Percentiles rank a stretch among this genome's conserved stretches.
phyloP scores from a whole-genome alignment of 2,797 vertebrate species.

The Numenius phaeopus region DNA sequence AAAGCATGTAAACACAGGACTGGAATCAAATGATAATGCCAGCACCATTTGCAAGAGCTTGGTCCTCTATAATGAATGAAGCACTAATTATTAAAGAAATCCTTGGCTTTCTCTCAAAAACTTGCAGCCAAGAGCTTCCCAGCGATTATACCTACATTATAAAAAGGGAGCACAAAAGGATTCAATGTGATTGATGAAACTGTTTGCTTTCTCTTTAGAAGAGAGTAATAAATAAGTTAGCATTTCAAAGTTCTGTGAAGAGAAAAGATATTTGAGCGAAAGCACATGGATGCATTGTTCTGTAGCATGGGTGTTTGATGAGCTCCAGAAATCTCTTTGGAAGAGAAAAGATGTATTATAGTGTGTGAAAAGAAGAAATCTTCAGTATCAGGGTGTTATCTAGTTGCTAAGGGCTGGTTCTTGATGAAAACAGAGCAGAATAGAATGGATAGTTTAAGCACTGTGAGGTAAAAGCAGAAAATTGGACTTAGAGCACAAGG shows the following conservation, averaged over 20 bases:
- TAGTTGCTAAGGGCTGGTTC: slow-evolving; percentile 51
- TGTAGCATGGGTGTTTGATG: slow-evolving; percentile 26
- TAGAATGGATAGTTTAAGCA: slow-evolving; percentile 50
- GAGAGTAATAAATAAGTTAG: slow-evolving; percentile 50
- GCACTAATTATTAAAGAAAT: slow-evolving; percentile 25
- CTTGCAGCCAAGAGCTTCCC: background rate
- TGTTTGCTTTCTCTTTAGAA: slow-evolving; percentile 47
- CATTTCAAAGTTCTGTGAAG: slow-evolving; percentile 37
- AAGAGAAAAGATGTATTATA: slow-evolving; percentile 64
- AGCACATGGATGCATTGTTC: slow-evolving; percentile 31
- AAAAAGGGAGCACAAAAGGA: slow-evolving; percentile 14
- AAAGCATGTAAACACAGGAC: background rate
- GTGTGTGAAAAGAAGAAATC: slow-evolving; percentile 57
- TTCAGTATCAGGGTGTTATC: slow-evolving; percentile 42
- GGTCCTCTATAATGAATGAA: background rate
- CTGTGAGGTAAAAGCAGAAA: slow-evolving; percentile 54
- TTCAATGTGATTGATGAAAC: slow-evolving; percentile 41
- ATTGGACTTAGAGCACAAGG: slow-evolving; percentile 50
- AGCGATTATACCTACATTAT: background rate
- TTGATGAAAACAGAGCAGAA: slow-evolving; percentile 59
- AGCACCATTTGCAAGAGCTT: background rate
- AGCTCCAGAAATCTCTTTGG: slow-evolving; percentile 50
- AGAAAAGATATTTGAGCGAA: slow-evolving; percentile 47
- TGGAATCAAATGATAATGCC: background rate
- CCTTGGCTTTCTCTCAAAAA: background rate